Base-by-base conservation (phyloP, 2,113 vertebrate genomes). In the Zosterops pallidus region DNA sequence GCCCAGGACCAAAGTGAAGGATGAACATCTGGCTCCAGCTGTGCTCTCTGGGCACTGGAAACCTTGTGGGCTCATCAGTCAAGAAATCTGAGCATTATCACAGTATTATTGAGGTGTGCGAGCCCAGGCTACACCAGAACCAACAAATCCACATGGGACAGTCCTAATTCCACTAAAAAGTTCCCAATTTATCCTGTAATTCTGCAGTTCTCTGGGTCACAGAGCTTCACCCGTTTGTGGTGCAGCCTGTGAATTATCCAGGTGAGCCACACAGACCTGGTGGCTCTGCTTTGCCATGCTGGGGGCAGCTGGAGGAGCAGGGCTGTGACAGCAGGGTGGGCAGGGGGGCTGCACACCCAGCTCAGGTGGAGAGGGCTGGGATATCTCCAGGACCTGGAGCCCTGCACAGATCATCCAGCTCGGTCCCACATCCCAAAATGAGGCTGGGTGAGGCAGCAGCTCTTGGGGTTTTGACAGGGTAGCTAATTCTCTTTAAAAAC, bases 191-290 rank as follows among this genome's bases (percentile, higher is more conserved):
- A 3, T 52, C 20, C 78, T 42, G 29, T 12, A 31, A 9, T 23
- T 67, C 82, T 46, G 15, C 25, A 24, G 23, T 24, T 82, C 79
- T 55, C 60, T 16, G 26, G 25, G 37, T 35, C 25, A 29, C 28
- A 62, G 72, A 74, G 13, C n/a, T 62, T 62, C 74, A 14, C 20
- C 42, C 26, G 39, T 23, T 50, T 2, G 12, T 31, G 57, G 65
- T 44, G 41, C 62, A 59, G 2, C 1, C 62, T 44, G 19, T 5
- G 70, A 55, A 10, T 5, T 1, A 25, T 7, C n/a, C 0, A 0
- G 17, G 42, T 17, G 78, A 31, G 4, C 53, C 37, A 14, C 23
- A 17, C 42, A 31, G 64, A 28, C 3, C 47, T 21, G 42, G 25
- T 9, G 42, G 46, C 82, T 91, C 37, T 56, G 59, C 92, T 31